Base-by-base conservation (phyloP, 2,797 vertebrate genomes). In the Acrossocheilus fasciatus region DNA sequence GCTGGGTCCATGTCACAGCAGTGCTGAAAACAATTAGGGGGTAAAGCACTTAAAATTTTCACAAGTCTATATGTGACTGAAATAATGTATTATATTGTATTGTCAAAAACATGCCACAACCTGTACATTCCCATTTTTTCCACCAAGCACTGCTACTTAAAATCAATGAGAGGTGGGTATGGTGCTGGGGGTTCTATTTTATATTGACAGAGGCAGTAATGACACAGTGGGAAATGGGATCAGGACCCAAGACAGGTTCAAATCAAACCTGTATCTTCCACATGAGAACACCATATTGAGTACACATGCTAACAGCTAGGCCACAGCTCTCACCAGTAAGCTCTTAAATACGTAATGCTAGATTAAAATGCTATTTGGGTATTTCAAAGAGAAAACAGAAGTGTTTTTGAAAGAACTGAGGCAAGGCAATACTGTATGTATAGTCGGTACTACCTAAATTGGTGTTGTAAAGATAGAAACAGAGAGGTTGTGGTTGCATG, bases 131-230 rank as follows among this genome's bases (percentile, higher is more conserved):
- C 45, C 59, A 66, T 52, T 81, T 69, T 69, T 47, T 30, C 79
- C 54, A 69, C 5, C 43, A 30, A 20, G 26, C 41, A 50, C 30
- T 81, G 30, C 20, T 81, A 34, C 30, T 69, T 52, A 50, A 81
- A 81, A 69, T 81, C 64, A 69, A 39, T 81, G 64, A 50, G 79
- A 81, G 64, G 69, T 69, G 30, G 64, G 18, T 45, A 47, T 81
- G 43, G 43, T 45, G 9, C 30, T 36, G 79, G 79, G 45, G 64
- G 30, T 23, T 36, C 64, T 68, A 7, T 20, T 69, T 81, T 39
- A 52, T 69, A 68, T 69, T 52, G 64, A 52, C 80, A 81, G 30
- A 69, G 18, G 64, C 80, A n/a, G 12, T 54, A 81, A 81, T 50
- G 80, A 69, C 64, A 81, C 64, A 36, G 45, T 52, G 62, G 17